Evolutionary conservation across 2,888 invertebrate genomes (phyloP).

Genomic region (Sthenelais limicola): DNA sequence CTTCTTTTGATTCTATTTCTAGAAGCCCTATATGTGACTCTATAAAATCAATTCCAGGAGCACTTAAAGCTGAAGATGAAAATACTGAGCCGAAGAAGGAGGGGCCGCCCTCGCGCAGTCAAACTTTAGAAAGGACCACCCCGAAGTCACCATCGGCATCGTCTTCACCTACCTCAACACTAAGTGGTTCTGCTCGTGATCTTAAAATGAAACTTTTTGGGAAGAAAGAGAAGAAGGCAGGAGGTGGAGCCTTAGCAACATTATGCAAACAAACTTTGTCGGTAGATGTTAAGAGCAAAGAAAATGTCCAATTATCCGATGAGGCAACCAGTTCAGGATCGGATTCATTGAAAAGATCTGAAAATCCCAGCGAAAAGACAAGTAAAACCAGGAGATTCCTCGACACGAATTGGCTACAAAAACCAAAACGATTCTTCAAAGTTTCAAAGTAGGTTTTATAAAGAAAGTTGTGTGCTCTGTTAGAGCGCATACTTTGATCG

Average conservation of each 20-base stretch:
- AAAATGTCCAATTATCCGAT: not conserved
- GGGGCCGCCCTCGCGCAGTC: too few relatives aligned
- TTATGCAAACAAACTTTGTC: conserved; percentile 68
- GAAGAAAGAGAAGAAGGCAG: not conserved
- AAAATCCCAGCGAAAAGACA: not conserved
- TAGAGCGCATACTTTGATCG: too few relatives aligned
- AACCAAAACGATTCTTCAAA: conserved; percentile 68
- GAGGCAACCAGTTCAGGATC: not conserved
- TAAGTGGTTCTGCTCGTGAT: conserved; percentile 20
- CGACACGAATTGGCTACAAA: conserved; percentile 66
- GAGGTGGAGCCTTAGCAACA: conserved; percentile 63
- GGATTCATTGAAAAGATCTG: not conserved
- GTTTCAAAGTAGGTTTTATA: conserved; percentile 68
- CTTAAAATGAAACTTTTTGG: conserved; percentile 23
- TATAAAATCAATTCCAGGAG: conserved; percentile 22
- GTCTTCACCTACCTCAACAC: conserved; percentile 14
- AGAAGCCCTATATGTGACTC: conserved; percentile 25
- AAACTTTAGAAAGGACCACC: conserved; percentile 13
- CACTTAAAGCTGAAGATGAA: too few relatives aligned
- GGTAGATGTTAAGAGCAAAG: conserved; percentile 55
- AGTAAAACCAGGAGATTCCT: conserved; percentile 52
- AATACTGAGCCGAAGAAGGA: too few relatives aligned
- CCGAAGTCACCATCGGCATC: conserved; percentile 1
- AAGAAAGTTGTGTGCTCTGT: too few relatives aligned
- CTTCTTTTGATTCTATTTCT: not conserved